Evolutionary conservation across 2,888 invertebrate genomes (phyloP).

Genomic region (Drosophila imparisetae): DNA sequence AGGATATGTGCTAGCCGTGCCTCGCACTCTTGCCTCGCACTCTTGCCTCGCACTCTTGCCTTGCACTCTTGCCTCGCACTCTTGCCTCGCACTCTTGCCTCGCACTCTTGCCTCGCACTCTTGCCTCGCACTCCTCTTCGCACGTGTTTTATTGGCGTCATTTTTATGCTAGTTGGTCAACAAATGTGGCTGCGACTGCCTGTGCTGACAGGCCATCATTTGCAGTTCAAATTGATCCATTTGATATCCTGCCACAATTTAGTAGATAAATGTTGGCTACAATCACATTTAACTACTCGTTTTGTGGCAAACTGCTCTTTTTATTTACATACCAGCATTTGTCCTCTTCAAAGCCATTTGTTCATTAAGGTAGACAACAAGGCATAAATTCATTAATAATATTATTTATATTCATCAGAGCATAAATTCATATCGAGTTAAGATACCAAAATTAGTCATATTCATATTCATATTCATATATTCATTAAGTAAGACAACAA

Average conservation of each 20-base stretch:
- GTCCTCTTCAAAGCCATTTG: too few species aligned
- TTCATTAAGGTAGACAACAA: too few species aligned
- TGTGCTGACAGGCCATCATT: constrained; percentile 3
- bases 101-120: too few species aligned
- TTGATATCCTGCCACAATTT: neutral
- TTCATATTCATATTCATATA: too few species aligned
- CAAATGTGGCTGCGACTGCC: neutral
- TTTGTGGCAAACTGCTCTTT: neutral
- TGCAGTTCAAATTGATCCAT: constrained; percentile 3
- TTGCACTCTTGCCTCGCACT: too few species aligned
- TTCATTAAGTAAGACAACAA: neutral
- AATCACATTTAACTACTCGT: neutral
- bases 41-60: too few species aligned
- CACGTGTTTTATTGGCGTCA: neutral
- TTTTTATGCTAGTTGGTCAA: neutral
- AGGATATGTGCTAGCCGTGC: neutral
- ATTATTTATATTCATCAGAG: too few species aligned
- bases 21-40: too few species aligned
- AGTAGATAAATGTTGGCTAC: neutral
- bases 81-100: too few species aligned
- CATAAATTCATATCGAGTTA: neutral
- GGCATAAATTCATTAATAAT: too few species aligned
- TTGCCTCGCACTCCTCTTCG: neutral
- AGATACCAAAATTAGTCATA: too few species aligned
- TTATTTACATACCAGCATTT: neutral